Conservation (phyloP, 1,140 invertebrate genomes). For the Triops longicaudatus region DNA sequence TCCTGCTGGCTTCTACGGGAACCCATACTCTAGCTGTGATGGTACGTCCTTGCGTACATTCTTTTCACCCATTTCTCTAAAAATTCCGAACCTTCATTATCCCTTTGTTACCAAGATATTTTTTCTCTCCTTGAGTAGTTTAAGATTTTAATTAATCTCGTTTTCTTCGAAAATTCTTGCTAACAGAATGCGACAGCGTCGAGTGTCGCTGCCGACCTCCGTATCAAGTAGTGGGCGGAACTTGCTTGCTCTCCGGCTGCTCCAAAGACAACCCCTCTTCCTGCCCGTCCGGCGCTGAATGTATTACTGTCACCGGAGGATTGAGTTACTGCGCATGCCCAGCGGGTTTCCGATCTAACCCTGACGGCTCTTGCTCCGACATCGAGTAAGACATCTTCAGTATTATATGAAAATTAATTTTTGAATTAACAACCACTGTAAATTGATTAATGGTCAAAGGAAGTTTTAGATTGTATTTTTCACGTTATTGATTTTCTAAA, state of each 20-base stretch:
- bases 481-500: not conserved
- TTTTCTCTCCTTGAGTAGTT: not conserved
- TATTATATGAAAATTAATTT: not conserved
- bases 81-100: not conserved
- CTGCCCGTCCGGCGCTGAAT: constrained; percentile 73
- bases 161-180: constrained; percentile 4
- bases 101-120: not conserved
- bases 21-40: constrained; percentile 74
- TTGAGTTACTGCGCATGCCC: constrained; percentile 83
- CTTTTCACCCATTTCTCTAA: too few species aligned
- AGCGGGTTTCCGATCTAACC: constrained; percentile 60
- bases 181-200: constrained; percentile 61
- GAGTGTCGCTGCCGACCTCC: constrained; percentile 78
- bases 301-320: constrained; percentile 76
- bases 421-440: too few species aligned
- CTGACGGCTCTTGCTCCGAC: constrained; percentile 60
- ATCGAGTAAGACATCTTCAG: constrained; percentile 16
- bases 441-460: too few species aligned
- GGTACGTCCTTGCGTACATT: constrained; percentile 37
- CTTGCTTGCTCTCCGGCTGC: constrained; percentile 72
- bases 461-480: too few species aligned
- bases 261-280: constrained; percentile 52
- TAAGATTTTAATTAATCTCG: not conserved
- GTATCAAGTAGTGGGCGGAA: constrained; percentile 66
- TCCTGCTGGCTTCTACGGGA: constrained; percentile 74